Base-by-base conservation (phyloP, 2,888 invertebrate genomes). In the Phengaris alcon region DNA sequence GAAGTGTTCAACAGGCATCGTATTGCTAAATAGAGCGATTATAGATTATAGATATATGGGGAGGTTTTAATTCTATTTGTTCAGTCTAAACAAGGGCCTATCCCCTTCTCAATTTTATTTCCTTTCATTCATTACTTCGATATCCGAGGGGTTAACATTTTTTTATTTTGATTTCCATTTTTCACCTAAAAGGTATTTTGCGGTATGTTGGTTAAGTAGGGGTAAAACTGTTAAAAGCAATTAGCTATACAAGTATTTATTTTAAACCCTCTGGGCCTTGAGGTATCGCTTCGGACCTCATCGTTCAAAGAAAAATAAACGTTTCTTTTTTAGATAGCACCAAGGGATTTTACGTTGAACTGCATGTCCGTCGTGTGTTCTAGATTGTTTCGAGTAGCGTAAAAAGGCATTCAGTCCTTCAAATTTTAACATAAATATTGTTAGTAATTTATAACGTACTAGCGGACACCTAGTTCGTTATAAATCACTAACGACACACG, bases 61-160 rank as follows among this genome's bases (percentile, higher is more conserved):
- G 88, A 82, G 80, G 80, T 83, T 85, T 89, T 89, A 90, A 91
- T 90, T 88, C 88, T 90, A 87, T 91, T 91, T 91, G 88, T 84
- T 82, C 88, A 87, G 85, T 85, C 88, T 87, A 90, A 90, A 90
- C 90, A 89, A 88, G 88, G 90, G 89, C 84, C 80, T 80, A 82
- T 76, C 79, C 87, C 89, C 87, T 85, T 87, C 89, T 87, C 89
- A 87, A 88, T 90, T 90, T n/a, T n/a, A n/a, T n/a, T n/a, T n/a
- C n/a, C n/a, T n/a, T n/a, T n/a, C n/a, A n/a, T n/a, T n/a, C n/a
- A n/a, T n/a, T 85, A 87, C 84, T 83, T 81, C 84, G 79, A 79
- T 78, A 82, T 82, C 80, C 85, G 83, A 79, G 79, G 79, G 84
- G 84, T 80, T 80, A 77, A 79, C 4, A 35, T 81, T 86, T 88